These are phyloP conservation scores for Cyanoliseus patagonus DNA, from an alignment of 2,113 vertebrate genomes.

Conservation along the genomic window DNA sequence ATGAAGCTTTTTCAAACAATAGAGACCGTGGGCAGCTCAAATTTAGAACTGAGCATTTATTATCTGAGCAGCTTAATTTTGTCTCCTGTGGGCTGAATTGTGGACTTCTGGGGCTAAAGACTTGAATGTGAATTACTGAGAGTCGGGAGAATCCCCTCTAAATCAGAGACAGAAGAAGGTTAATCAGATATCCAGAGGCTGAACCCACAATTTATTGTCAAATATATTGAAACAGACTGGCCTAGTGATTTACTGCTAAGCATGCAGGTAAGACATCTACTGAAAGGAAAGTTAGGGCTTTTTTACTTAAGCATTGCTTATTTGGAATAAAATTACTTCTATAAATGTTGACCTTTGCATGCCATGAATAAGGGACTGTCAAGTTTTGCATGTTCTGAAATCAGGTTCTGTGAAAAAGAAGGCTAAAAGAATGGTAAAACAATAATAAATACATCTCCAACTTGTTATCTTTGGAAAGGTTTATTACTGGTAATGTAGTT, in stretches of 20 bases:
- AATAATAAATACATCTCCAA: not conserved
- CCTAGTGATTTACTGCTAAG: not conserved
- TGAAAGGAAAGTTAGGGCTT: not conserved
- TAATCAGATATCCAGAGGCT: not conserved
- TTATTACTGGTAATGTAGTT: not conserved
- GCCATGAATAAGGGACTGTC: not conserved
- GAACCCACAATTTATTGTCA: not conserved
- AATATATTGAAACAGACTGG: not conserved
- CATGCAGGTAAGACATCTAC: not conserved
- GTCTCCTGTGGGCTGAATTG: not conserved
- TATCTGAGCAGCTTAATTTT: not conserved
- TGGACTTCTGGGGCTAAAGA: not conserved
- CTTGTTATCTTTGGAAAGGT: not conserved
- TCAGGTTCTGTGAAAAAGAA: not conserved
- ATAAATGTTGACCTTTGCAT: not conserved
- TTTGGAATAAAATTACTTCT: not conserved
- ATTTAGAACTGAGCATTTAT: not conserved
- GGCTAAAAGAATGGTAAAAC: not conserved
- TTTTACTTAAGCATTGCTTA: not conserved
- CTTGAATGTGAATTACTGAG: not conserved
- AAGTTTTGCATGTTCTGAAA: not conserved
- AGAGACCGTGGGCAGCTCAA: not conserved
- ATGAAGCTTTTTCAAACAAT: not conserved
- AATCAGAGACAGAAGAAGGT: not conserved
- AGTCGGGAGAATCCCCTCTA: not conserved